Evolutionary conservation across 2,113 vertebrate genomes (phyloP), one percentile per base, ranked within the genome.

Genomic region (Lamprotornis superbus): DNA sequence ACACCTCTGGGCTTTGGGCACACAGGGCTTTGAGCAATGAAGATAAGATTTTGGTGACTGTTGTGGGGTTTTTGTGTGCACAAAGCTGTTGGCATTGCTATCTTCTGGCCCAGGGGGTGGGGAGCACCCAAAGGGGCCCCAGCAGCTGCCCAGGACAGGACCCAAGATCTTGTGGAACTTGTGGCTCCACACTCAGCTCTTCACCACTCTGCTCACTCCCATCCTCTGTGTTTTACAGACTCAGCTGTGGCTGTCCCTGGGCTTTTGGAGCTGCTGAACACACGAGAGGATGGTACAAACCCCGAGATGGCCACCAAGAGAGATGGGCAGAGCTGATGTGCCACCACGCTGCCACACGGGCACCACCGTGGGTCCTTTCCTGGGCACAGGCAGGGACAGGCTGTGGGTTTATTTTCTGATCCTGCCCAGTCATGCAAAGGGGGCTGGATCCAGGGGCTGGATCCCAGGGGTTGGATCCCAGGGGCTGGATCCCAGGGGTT

Each of bases 151-250:
- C 10, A 15, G 42, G 20, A 57, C 31, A 7, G 42, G 21, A 60
- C n/a, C 10, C 30, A 6, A 33, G 30, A 53, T 27, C 42, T 31
- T 17, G 10, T 4, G 6, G 30, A 57, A 25, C 42, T 33, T 19
- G 10, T 4, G 6, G 27, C 25, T 80, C 25, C 64, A 11, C 23
- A 13, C 8, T 53, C 33, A 31, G 65, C 49, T 65, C 53, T 30
- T 13, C 49, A 31, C 18, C 0, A 0, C 42, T 27, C 25, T 1
- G 4, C 88, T 93, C 79, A 94, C 33, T 42, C 50, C 76, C 37
- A 7, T 2, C 27, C 79, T 96, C 92, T 92, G 76, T 94, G 53
- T 93, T 67, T 92, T 90, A 56, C 94, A 97, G 96, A 83, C 78
- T 85, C 67, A 47, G 70, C 85, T 5, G 0, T 9, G 40, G 65